Percentiles rank a stretch among this genome's conserved stretches.
These are phyloP conservation scores for Potorous gilbertii DNA, from an alignment of 2,797 vertebrate species.

Conservation along the genomic window DNA sequence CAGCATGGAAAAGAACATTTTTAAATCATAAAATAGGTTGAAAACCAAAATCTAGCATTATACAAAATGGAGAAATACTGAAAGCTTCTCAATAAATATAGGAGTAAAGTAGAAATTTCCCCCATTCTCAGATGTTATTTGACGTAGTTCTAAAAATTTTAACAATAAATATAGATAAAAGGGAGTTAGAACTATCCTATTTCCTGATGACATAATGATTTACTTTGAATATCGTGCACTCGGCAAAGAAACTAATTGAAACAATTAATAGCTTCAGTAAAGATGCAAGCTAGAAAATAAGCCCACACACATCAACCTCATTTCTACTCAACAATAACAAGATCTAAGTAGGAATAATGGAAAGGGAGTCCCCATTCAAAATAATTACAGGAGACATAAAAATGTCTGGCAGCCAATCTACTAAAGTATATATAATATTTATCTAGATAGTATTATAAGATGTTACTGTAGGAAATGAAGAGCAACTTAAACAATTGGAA, in stretches of 20 bases:
- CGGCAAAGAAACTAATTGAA: neutral
- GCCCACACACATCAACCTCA: neutral
- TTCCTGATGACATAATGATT: neutral
- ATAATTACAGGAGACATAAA: neutral
- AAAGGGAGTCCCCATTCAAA: neutral
- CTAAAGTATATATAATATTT: neutral
- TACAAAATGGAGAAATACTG: neutral
- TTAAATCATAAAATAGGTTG: neutral
- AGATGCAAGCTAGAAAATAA: neutral
- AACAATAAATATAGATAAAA: neutral
- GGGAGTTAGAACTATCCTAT: neutral
- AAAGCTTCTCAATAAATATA: neutral
- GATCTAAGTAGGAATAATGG: neutral
- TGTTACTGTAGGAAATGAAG: neutral
- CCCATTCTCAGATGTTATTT: neutral
- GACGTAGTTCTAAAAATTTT: neutral
- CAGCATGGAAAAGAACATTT: neutral
- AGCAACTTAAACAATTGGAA: neutral
- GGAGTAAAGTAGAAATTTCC: neutral
- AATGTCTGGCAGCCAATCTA: neutral
- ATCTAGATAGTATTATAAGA: neutral
- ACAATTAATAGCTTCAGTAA: neutral
- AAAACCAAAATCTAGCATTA: neutral
- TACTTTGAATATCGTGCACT: neutral
- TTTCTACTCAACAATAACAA: neutral